phyloP scores from a whole-genome alignment of 2,797 vertebrate species.

The Crenichthys baileyi region DNA sequence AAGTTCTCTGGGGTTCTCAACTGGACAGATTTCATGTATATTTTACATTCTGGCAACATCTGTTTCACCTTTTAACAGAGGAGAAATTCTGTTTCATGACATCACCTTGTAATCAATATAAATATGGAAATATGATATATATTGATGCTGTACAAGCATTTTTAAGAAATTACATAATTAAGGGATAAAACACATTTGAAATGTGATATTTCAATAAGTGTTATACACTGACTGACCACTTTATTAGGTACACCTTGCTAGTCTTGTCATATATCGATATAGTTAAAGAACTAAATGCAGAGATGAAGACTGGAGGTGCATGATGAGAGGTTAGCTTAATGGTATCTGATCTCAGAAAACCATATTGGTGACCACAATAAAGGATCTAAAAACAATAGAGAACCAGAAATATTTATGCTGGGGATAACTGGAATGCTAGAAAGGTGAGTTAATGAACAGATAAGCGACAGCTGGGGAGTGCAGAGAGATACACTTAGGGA shows the following conservation, averaged over 20 bases:
- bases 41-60: constrained; percentile 6
- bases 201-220: background rate
- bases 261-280: background rate
- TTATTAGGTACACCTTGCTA: background rate
- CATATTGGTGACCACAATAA: background rate
- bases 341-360: background rate
- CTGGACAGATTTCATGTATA: constrained; percentile 13
- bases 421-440: background rate
- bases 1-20: background rate
- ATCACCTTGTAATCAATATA: background rate
- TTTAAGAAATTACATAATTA: background rate
- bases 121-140: too few relatives aligned
- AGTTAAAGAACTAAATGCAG: background rate
- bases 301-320: background rate
- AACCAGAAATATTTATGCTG: background rate
- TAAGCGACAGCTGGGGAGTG: background rate
- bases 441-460: background rate
- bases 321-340: background rate
- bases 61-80: background rate
- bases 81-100: background rate
- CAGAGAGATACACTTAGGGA: background rate
- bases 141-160: too few relatives aligned
- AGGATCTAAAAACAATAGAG: background rate
- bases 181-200: background rate
- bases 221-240: background rate